Evolutionary conservation across 1,140 invertebrate species (phyloP), one percentile per base, ranked within the genome.

Genomic region (Kradibia gibbosae): DNA sequence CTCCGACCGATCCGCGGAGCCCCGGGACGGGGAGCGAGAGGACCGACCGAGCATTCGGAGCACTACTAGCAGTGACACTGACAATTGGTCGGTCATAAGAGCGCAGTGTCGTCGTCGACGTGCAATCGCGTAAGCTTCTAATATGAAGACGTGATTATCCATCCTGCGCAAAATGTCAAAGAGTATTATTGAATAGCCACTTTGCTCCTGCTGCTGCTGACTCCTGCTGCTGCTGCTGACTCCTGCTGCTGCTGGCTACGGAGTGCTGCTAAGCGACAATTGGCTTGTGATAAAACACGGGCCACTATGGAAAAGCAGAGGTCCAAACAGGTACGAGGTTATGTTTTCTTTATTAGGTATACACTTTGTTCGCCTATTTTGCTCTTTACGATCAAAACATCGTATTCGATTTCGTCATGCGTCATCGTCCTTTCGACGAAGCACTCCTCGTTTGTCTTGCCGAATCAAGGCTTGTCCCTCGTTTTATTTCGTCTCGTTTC

Each of bases 281-380:
- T n/a, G n/a, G n/a, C n/a, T n/a, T n/a, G n/a, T n/a, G n/a, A n/a
- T n/a, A n/a, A n/a, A n/a, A 22, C 25, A 80, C 71, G 76, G 79
- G 83, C 81, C 77, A 82, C 34, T 36, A 88, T 88, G 87, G 87
- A 88, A 82, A 86, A 84, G 62, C 86, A 86, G 80, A 87, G 83
- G 76, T 78, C 78, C 36, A 82, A 82, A 73, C 86, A 86, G 79
- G 83, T 87, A 79, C 80, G 73, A 77, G 80, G 80, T 81, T 77
- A 81, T 77, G 65, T 81, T 65, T 39, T 8, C 55, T 80, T 28
- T 53, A n/a, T 80, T 34, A 34, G 70, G 31, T 83, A n/a, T 57
- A 17, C 3, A 17, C 3, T 25, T 10, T n/a, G 20, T 62, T 34
- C 3, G 10, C 7, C 0, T 70, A 1, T 42, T 39, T 22, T 70